A percentile compares a stretch with the other conserved stretches of the same genome.
These are phyloP conservation scores for Disparrhopalites patrizii DNA, from an alignment of 2,888 invertebrate species.

Conservation along the genomic window DNA sequence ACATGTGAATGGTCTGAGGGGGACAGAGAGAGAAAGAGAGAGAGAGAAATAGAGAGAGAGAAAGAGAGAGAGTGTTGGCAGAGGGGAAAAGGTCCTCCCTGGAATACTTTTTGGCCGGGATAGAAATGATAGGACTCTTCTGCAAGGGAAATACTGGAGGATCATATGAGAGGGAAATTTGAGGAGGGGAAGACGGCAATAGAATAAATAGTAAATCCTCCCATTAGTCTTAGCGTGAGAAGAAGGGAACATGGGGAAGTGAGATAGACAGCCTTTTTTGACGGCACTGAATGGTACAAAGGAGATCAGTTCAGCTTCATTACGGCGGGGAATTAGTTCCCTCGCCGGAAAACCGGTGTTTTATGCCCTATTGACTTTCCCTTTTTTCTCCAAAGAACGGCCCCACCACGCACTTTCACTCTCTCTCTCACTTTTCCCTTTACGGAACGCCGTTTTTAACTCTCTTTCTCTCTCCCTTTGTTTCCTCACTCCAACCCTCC, in stretches of 20 bases:
- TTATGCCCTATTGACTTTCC: constrained; percentile 34
- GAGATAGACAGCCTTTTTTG: constrained; percentile 28
- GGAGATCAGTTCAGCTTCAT: constrained; percentile 34
- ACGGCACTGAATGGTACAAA: constrained; percentile 28
- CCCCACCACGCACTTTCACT: not conserved
- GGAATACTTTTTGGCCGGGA: too few relatives aligned
- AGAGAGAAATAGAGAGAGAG: not conserved
- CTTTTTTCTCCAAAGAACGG: constrained; percentile 4
- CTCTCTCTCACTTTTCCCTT: constrained; percentile 6
- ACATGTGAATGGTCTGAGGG: not conserved
- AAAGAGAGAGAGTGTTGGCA: too few relatives aligned
- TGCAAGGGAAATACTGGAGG: not conserved
- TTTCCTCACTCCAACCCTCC: constrained; percentile 3
- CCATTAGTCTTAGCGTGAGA: constrained; percentile 20
- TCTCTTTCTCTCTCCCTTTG: constrained; percentile 2
- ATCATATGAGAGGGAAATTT: constrained; percentile 4
- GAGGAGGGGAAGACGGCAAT: constrained; percentile 2
- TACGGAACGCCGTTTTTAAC: not conserved
- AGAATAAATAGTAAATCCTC: constrained; percentile 5
- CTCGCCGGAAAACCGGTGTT: constrained; percentile 29
- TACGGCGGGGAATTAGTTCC: constrained; percentile 31
- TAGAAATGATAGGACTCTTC: too few relatives aligned
- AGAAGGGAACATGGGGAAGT: constrained; percentile 21
- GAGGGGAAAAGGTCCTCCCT: too few relatives aligned
- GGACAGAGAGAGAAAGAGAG: not conserved